phyloP scores from a whole-genome alignment of 2,888 invertebrate genomes.

The Drosophila bunnanda region DNA sequence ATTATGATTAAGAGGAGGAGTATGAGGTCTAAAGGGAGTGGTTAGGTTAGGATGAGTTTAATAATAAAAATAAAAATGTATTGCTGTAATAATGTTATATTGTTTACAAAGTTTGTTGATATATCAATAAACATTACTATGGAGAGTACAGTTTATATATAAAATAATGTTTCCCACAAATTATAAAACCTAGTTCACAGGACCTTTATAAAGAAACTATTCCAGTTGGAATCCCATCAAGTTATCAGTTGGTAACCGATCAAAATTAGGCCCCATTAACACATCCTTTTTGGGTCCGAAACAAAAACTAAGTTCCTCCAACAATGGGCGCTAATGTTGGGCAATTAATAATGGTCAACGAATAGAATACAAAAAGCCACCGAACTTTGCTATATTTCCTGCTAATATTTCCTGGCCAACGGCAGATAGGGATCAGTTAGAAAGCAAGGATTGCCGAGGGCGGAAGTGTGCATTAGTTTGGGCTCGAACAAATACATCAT shows the following conservation, averaged over 20 bases:
- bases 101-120: background rate
- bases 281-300: constrained; percentile 56
- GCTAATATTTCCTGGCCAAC: constrained; percentile 71
- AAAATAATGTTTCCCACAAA: background rate
- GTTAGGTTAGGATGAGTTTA: background rate
- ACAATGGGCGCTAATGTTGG: constrained; percentile 75
- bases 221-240: constrained; percentile 3
- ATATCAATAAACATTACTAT: too few species aligned
- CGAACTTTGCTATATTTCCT: constrained; percentile 58
- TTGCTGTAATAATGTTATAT: background rate
- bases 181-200: background rate
- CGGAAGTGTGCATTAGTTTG: constrained; percentile 67
- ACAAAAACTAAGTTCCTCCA: constrained; percentile 28
- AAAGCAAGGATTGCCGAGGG: constrained; percentile 71
- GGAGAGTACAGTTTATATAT: background rate
- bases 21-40: constrained; percentile 14
- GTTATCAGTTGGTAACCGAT: constrained; percentile 54
- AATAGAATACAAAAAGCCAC: constrained; percentile 16
- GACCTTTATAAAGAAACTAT: background rate
- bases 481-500: constrained; percentile 68
- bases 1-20: constrained; percentile 56
- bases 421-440: constrained; percentile 60
- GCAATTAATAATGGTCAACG: constrained; percentile 69
- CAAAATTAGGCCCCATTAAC: constrained; percentile 69
- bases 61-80: background rate